phyloP scores from a whole-genome alignment of 2,113 vertebrate species.

The Dasyurus viverrinus region DNA sequence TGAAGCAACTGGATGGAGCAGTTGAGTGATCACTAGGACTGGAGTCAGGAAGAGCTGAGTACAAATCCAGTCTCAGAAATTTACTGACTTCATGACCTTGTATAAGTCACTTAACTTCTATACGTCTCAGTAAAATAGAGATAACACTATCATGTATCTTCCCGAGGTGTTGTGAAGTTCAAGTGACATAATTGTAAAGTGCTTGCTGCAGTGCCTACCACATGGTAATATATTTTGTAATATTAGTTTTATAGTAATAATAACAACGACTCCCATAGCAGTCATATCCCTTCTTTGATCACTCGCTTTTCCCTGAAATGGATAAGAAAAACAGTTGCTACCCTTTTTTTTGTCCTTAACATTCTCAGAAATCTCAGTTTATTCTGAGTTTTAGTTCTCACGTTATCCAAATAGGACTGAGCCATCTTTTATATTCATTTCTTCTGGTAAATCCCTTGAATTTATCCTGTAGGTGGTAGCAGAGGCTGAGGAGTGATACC shows the following conservation, averaged over 20 bases:
- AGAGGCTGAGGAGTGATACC: slow-evolving; percentile 38
- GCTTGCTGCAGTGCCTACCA: neutral
- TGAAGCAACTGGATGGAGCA: neutral
- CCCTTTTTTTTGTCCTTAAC: neutral
- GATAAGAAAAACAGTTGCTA: neutral
- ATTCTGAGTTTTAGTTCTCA: neutral
- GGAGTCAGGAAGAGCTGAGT: neutral
- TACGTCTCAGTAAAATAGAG: neutral
- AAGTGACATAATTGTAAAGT: neutral
- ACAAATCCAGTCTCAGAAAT: neutral
- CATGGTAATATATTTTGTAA: neutral
- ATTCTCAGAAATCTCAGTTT: neutral
- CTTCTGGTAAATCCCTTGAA: neutral
- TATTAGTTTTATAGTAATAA: neutral
- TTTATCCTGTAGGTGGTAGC: slow-evolving; percentile 55
- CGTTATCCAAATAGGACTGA: neutral
- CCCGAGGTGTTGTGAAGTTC: neutral
- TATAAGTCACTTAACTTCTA: neutral
- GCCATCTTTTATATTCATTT: neutral
- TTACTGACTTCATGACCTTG: neutral
- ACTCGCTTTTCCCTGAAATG: neutral
- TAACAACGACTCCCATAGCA: neutral
- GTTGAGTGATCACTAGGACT: neutral
- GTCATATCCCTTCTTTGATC: neutral
- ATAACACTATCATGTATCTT: neutral